Percentiles rank a stretch among this genome's conserved stretches.
phyloP scores from a whole-genome alignment of 92 coral and sea anemone genomes.

The Epizoanthus scotinus region DNA sequence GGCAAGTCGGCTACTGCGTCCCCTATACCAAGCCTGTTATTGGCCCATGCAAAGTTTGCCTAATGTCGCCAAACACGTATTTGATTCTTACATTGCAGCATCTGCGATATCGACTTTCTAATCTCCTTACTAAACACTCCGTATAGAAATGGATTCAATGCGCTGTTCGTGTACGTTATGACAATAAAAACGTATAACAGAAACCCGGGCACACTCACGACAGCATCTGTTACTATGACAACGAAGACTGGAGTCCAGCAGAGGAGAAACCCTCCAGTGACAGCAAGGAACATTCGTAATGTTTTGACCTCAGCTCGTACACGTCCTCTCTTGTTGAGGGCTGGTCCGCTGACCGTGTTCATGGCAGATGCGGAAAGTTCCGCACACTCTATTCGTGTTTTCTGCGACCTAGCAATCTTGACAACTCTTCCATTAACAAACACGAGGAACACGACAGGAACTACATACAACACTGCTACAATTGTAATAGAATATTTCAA shows the following conservation, averaged over 20 bases:
- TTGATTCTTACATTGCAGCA: not conserved
- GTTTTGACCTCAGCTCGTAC: constrained; percentile 3
- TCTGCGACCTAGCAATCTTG: constrained; percentile 21
- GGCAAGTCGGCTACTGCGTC: too few species aligned
- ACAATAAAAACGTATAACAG: not conserved
- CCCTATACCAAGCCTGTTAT: too few species aligned
- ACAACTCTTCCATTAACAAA: constrained; percentile 29
- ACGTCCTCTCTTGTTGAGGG: not conserved
- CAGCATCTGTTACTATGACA: constrained; percentile 5
- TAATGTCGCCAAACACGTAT: too few species aligned
- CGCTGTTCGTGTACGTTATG: constrained; percentile 15
- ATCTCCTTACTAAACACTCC: constrained; percentile 25
- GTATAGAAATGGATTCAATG: constrained; percentile 14
- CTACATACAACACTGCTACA: not conserved
- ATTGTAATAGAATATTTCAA: constrained; percentile 5
- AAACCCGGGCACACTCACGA: not conserved
- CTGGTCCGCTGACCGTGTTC: not conserved
- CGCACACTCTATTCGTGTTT: not conserved
- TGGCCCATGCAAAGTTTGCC: too few species aligned
- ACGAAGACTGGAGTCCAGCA: constrained; percentile 8
- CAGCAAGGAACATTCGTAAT: constrained; percentile 6
- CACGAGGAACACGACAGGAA: constrained; percentile 8
- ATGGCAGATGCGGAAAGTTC: not conserved
- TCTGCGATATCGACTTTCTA: not conserved
- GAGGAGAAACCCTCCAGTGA: not conserved